phyloP scores from a whole-genome alignment of 2,888 invertebrate species.

The Campoplex capitator region DNA sequence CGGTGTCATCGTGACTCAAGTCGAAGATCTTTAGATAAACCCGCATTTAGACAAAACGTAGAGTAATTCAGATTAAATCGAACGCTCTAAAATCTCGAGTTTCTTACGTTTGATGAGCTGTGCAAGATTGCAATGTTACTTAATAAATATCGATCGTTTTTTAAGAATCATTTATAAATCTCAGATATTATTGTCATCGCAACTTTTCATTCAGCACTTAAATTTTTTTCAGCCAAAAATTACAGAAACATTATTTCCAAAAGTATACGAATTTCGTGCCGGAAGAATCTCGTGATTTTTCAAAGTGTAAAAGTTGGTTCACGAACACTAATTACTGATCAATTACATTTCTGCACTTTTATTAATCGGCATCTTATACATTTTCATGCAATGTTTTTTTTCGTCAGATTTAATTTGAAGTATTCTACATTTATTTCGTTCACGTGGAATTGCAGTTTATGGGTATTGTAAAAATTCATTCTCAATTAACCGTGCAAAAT shows the following conservation, averaged over 20 bases:
- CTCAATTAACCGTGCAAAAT: background rate
- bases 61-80: background rate
- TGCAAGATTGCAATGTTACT: background rate
- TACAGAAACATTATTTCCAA: background rate
- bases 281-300: too few species aligned
- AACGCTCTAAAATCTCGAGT: background rate
- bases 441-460: background rate
- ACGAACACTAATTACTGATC: background rate
- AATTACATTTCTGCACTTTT: background rate
- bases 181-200: background rate
- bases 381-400: background rate
- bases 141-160: background rate
- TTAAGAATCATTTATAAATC: background rate
- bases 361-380: background rate
- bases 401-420: background rate
- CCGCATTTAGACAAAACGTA: background rate
- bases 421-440: background rate
- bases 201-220: background rate
- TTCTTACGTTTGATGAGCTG: background rate
- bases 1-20: slow-evolving; percentile 47
- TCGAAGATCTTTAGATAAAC: background rate
- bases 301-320: background rate
- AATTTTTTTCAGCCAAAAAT: background rate
- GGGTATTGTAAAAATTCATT: background rate
- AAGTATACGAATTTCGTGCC: too few species aligned